Percentiles rank a stretch among this genome's conserved stretches.
Conservation (phyloP, 2,888 invertebrate genomes). For the Axea sp. region DNA sequence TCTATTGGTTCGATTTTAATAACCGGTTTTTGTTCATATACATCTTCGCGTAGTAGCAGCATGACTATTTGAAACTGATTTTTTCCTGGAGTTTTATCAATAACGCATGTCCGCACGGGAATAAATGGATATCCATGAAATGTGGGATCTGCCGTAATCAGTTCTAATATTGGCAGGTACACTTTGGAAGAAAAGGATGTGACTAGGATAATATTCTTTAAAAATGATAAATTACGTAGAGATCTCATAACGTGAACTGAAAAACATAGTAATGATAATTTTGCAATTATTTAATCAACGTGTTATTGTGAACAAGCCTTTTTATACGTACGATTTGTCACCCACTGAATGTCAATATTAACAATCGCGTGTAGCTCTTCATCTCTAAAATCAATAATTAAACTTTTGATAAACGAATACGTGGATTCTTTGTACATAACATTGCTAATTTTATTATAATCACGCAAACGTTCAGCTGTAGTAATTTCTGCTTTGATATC, state of each 20-base stretch:
- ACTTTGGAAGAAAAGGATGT: conserved; percentile 39
- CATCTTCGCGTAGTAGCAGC: conserved; percentile 31
- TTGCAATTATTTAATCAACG: too few species aligned
- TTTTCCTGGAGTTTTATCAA: conserved; percentile 9
- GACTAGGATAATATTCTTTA: conserved; percentile 26
- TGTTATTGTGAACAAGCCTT: too few species aligned
- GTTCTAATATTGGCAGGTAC: conserved; percentile 34
- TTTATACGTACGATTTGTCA: conserved; percentile 30
- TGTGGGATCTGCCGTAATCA: conserved; percentile 13
- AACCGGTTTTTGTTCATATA: conserved; percentile 27
- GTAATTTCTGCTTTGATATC: conserved; percentile 74
- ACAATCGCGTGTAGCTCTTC: conserved; percentile 20
- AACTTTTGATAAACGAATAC: not conserved
- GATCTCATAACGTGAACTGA: conserved; percentile 26
- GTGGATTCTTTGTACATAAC: not conserved
- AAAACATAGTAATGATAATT: conserved; percentile 1
- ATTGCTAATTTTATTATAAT: conserved; percentile 16
- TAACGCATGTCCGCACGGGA: conserved; percentile 28
- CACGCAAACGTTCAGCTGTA: conserved; percentile 65
- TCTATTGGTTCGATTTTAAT: conserved; percentile 32
- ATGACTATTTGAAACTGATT: conserved; percentile 33
- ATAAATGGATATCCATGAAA: conserved; percentile 32
- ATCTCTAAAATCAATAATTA: conserved; percentile 1
- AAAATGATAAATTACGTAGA: conserved; percentile 6
- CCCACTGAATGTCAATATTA: conserved; percentile 20